Conservation (phyloP, 2,888 invertebrate genomes). For the Vesta saturnalis region DNA sequence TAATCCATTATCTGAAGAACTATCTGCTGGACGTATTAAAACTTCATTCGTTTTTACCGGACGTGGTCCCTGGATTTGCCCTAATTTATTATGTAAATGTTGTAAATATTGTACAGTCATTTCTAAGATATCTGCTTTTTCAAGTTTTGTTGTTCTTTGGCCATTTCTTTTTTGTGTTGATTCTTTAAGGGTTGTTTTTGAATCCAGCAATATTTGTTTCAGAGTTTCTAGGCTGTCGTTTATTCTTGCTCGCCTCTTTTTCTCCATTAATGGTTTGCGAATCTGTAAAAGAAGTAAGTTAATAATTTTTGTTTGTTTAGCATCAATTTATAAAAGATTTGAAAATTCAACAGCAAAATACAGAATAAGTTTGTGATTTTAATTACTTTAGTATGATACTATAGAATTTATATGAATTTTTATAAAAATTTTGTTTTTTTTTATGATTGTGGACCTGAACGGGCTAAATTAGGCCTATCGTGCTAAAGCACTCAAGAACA, state of each 20-base stretch:
- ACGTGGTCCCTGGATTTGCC: constrained; percentile 27
- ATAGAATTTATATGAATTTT: too few relatives aligned
- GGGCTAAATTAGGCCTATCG: too few relatives aligned
- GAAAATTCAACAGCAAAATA: too few relatives aligned
- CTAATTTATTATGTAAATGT: constrained; percentile 61
- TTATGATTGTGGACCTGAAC: too few relatives aligned
- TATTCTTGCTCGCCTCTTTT: constrained; percentile 65
- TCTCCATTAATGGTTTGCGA: constrained; percentile 67
- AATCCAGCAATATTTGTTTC: constrained; percentile 63
- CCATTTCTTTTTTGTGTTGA: constrained; percentile 48
- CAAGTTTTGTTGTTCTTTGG: constrained; percentile 67
- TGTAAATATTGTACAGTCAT: constrained; percentile 70
- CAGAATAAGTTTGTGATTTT: too few relatives aligned
- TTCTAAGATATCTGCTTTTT: constrained; percentile 73
- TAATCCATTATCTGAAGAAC: constrained; percentile 48
- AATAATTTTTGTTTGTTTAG: not conserved
- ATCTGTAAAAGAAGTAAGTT: constrained; percentile 56
- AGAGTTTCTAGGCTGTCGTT: constrained; percentile 66
- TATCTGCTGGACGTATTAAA: constrained; percentile 49
- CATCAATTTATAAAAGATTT: constrained; percentile 8
- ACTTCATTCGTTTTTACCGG: constrained; percentile 37
- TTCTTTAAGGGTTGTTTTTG: constrained; percentile 56
- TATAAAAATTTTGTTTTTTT: too few relatives aligned
- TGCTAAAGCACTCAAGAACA: too few relatives aligned
- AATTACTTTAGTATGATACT: too few relatives aligned